Percentiles rank a stretch among this genome's conserved stretches.
Evolutionary conservation across 1,140 invertebrate genomes (phyloP).

Genomic region (Brachionus plicatilis): DNA sequence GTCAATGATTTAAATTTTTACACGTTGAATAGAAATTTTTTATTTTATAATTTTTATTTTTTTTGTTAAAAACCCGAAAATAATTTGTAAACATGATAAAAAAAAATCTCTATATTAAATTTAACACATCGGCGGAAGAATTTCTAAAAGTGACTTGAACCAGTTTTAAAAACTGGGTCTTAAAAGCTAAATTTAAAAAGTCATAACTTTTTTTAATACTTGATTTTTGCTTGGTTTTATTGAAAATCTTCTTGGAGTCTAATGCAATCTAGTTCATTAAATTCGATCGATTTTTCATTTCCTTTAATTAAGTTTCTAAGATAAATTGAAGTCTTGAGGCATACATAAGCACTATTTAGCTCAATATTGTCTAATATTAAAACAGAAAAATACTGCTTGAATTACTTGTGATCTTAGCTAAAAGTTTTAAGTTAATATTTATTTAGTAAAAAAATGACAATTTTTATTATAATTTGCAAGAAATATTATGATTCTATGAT

Average conservation of each 20-base stretch:
- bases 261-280: background rate
- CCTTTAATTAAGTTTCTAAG: background rate
- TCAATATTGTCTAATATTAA: background rate
- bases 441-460: background rate
- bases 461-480: background rate
- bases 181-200: background rate
- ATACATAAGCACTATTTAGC: background rate
- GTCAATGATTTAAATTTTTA: background rate
- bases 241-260: background rate
- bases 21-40: constrained; percentile 18
- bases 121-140: background rate
- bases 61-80: background rate
- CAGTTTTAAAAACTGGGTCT: background rate
- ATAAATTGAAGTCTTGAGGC: background rate
- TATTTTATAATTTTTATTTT: too few relatives aligned
- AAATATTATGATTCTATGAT: background rate
- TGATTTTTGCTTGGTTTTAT: background rate
- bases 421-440: background rate
- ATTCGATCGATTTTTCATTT: background rate
- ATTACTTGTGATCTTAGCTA: background rate
- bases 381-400: background rate
- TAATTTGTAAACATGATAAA: background rate
- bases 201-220: background rate
- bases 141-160: background rate
- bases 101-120: background rate